Evolutionary conservation across 2,888 invertebrate species (phyloP).

Genomic region (Keiferia lycopersicella): DNA sequence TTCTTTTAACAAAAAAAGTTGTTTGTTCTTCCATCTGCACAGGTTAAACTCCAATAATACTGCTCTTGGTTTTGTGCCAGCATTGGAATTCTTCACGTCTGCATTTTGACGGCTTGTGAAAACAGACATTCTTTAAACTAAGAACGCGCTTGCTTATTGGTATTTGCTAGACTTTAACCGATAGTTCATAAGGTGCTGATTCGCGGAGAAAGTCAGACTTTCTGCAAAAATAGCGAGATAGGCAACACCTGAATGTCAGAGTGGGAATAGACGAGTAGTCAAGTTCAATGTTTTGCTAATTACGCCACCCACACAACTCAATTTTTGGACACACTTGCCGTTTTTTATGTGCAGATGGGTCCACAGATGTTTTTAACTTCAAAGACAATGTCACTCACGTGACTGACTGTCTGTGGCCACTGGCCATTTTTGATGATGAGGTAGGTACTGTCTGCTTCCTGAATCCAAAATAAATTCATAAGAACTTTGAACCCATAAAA

Average conservation of each 20-base stretch:
- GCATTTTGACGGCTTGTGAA: slow-evolving; percentile 39
- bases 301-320: slow-evolving; percentile 53
- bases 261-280: slow-evolving; percentile 53
- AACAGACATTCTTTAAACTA: slow-evolving; percentile 34
- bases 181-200: slow-evolving; percentile 34
- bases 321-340: slow-evolving; percentile 36
- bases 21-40: slow-evolving; percentile 23
- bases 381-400: slow-evolving; percentile 7
- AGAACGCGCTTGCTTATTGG: background rate
- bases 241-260: slow-evolving; percentile 38
- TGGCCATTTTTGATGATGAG: slow-evolving; percentile 12
- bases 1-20: slow-evolving; percentile 1
- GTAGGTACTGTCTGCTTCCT: slow-evolving; percentile 6
- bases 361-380: slow-evolving; percentile 11
- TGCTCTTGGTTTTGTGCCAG: slow-evolving; percentile 52
- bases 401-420: slow-evolving; percentile 9
- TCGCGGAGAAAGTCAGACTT: background rate
- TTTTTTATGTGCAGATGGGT: slow-evolving; percentile 26
- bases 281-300: slow-evolving; percentile 74
- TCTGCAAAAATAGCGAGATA: slow-evolving; percentile 11
- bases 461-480: background rate
- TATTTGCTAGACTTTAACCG: slow-evolving; percentile 16
- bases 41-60: slow-evolving; percentile 39
- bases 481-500: background rate
- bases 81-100: slow-evolving; percentile 39